These are phyloP conservation scores for Trogon surrucura DNA, from an alignment of 2,113 vertebrate genomes.

Conservation along the genomic window DNA sequence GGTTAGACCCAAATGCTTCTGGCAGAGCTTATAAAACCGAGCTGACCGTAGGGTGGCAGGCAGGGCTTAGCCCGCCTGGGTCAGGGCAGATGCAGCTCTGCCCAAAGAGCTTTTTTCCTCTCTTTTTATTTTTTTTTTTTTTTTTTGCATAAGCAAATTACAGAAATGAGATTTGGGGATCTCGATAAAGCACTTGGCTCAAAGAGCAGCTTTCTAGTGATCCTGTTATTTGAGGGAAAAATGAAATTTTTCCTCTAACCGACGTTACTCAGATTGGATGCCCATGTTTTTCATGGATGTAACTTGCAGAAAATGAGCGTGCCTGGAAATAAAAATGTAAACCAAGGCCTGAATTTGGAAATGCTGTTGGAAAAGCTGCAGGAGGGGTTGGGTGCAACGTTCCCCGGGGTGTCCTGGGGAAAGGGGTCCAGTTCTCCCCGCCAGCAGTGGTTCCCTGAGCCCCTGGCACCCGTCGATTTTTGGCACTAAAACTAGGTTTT, in stretches of 20 bases:
- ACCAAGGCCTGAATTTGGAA: not conserved
- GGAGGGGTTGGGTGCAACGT: rapidly evolving
- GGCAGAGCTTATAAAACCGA: too few relatives aligned
- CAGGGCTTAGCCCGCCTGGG: not conserved
- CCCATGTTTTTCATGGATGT: rapidly evolving
- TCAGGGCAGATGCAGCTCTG: not conserved
- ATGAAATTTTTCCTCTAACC: not conserved
- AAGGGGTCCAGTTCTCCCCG: not conserved
- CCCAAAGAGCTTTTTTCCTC: not conserved
- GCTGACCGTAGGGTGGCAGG: rapidly evolving
- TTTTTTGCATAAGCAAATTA: not conserved
- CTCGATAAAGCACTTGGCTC: not conserved
- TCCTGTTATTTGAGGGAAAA: not conserved
- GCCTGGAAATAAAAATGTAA: not conserved
- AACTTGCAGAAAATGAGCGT: not conserved
- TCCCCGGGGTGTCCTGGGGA: not conserved
- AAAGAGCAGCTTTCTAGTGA: not conserved
- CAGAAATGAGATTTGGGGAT: not conserved
- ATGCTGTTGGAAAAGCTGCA: not conserved
- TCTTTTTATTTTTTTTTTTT: too few relatives aligned
- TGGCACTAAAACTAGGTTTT: not conserved
- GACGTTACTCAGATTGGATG: not conserved
- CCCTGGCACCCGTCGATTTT: not conserved
- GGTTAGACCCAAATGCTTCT: not conserved
- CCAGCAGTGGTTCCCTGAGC: rapidly evolving